These are phyloP conservation scores for Cettia cetti DNA, from an alignment of 2,113 vertebrate genomes.

Conservation along the genomic window DNA sequence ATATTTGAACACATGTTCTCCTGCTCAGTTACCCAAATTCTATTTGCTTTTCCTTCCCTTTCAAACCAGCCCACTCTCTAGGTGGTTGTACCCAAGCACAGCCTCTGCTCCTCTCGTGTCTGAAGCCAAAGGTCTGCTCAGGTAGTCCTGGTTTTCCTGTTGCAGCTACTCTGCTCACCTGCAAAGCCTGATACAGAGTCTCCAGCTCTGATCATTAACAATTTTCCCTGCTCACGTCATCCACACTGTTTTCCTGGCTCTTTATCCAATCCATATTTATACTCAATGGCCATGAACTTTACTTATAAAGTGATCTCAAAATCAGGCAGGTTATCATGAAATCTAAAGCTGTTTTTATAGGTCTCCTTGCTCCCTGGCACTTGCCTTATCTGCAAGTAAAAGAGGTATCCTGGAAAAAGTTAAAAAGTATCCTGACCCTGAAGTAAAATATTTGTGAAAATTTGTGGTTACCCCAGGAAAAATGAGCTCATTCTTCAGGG, in stretches of 20 bases:
- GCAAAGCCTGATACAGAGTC: background rate
- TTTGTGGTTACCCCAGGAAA: background rate
- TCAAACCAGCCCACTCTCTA: background rate
- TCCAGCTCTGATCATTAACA: background rate
- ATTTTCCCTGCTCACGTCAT: background rate
- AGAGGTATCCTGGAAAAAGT: background rate
- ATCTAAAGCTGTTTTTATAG: background rate
- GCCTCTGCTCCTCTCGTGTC: background rate
- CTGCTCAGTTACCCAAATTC: background rate
- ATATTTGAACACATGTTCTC: accelerated
- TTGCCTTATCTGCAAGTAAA: background rate
- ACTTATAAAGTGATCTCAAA: background rate
- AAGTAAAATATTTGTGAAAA: background rate
- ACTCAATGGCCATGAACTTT: background rate
- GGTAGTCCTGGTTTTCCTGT: background rate
- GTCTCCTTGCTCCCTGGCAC: background rate
- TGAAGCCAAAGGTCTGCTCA: background rate
- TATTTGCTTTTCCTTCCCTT: background rate
- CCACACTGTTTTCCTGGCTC: background rate
- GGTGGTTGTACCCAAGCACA: background rate
- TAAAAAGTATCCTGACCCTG: background rate
- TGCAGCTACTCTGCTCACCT: background rate
- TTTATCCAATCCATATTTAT: background rate
- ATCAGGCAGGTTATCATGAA: background rate
- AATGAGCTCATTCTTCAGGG: background rate